phyloP scores from a whole-genome alignment of 2,113 vertebrate genomes.

The Sylvilagus bachmani region DNA sequence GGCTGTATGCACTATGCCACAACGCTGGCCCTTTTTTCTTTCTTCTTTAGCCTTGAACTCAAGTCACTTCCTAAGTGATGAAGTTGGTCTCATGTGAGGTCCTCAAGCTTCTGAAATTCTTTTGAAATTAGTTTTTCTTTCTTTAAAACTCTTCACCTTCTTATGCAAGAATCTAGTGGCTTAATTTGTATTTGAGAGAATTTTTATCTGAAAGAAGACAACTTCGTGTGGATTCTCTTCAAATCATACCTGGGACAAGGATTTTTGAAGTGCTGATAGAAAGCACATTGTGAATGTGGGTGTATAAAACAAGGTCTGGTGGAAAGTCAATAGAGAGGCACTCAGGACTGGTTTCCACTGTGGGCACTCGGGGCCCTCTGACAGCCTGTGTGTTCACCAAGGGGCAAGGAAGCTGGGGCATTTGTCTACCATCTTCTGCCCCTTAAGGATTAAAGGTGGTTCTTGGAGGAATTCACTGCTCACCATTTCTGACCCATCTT shows the following conservation, averaged over 20 bases:
- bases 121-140: neutral
- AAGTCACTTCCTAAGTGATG: neutral
- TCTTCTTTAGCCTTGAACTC: neutral
- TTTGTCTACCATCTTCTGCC: neutral
- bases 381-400: neutral
- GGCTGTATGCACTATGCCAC: too few species aligned
- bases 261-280: neutral
- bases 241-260: neutral
- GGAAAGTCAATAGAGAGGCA: neutral
- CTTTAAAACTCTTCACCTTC: slow-evolving; percentile 29
- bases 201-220: slow-evolving; percentile 14
- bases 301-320: neutral
- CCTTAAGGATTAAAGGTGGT: neutral
- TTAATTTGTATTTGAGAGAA: slow-evolving; percentile 43
- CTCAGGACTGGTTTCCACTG: neutral
- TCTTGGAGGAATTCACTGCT: neutral
- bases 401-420: neutral
- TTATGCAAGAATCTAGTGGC: neutral
- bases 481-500: neutral
- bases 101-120: neutral
- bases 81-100: neutral
- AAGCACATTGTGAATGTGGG: neutral
- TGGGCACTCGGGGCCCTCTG: neutral
- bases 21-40: neutral
- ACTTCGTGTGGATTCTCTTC: slow-evolving; percentile 9